Conservation (phyloP, 2,888 invertebrate species). For the Zhengitettix transpicula region DNA sequence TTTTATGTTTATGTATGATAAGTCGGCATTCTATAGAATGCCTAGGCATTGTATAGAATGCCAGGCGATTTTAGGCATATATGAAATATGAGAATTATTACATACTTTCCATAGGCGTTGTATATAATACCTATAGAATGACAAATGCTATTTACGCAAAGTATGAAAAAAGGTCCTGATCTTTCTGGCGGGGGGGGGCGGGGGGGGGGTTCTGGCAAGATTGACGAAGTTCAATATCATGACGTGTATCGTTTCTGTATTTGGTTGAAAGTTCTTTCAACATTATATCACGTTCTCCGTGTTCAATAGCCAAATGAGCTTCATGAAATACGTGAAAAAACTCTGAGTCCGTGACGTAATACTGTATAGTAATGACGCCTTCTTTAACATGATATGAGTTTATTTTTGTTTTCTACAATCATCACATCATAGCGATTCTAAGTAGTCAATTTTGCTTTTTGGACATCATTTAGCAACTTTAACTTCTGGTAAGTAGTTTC, state of each 20-base stretch:
- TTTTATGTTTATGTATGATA: no score
- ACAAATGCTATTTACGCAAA: no score
- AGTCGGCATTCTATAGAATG: no score
- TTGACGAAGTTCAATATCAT: not conserved
- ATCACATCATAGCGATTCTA: not conserved
- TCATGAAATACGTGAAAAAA: conserved; percentile 17
- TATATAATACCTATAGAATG: no score
- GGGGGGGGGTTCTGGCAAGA: not conserved
- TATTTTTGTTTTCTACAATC: no score
- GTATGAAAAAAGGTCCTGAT: no score
- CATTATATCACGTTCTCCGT: conserved; percentile 19
- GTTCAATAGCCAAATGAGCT: conserved; percentile 17
- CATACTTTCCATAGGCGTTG: no score
- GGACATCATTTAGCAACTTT: not conserved
- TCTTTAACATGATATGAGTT: conserved; percentile 1
- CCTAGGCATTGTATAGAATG: no score
- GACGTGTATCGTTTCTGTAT: conserved; percentile 16
- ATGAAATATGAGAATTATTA: no score
- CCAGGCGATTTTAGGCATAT: no score
- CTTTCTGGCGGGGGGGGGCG: no score
- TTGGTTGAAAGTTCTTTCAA: conserved; percentile 14
- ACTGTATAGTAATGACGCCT: conserved; percentile 1
- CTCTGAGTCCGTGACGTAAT: conserved; percentile 13
- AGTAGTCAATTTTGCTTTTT: not conserved
- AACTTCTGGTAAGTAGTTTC: not conserved